Conservation (phyloP, 2,888 invertebrate species). For the Piscicola geometra region DNA sequence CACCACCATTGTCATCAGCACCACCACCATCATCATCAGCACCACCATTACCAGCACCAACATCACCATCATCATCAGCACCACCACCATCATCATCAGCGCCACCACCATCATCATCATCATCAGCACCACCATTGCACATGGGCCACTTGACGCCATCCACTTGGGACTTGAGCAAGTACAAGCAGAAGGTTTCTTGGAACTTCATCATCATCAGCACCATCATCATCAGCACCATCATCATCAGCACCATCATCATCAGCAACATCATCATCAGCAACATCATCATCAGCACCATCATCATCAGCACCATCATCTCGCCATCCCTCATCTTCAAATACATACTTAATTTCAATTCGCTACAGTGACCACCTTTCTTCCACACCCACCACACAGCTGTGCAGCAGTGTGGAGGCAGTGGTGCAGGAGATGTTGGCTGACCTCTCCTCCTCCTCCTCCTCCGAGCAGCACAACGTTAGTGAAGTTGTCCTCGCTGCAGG, state of each 20-base stretch:
- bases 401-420: constrained; percentile 1
- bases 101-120: neutral
- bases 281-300: constrained; percentile 13
- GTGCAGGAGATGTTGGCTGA: neutral
- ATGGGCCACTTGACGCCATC: no score
- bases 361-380: no score
- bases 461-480: no score
- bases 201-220: neutral
- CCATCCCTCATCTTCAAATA: neutral
- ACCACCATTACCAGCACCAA: no score
- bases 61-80: neutral
- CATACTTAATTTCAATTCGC: no score
- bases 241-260: no score
- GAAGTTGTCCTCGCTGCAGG: no score
- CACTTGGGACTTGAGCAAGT: neutral
- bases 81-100: neutral
- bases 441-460: neutral
- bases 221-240: neutral
- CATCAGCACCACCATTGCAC: no score
- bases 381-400: neutral
- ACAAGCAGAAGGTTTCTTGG: neutral
- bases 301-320: neutral
- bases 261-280: neutral
- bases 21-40: no score
- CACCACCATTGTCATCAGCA: no score